Base-by-base conservation (phyloP, 2,888 invertebrate species). In the Aplocera efformata region DNA sequence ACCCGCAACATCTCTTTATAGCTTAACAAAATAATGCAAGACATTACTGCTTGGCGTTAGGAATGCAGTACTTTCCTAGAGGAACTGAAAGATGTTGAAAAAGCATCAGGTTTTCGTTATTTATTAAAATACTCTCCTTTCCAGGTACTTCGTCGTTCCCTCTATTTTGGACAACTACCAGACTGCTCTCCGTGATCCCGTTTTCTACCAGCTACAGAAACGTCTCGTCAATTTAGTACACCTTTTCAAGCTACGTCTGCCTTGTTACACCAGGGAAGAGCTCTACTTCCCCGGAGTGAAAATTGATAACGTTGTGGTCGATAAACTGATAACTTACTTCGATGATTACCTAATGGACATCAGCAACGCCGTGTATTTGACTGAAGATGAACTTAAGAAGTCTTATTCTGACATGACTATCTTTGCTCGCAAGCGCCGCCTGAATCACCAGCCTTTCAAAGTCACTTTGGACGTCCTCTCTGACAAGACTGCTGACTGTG, bases 111-210 rank as follows among this genome's bases (percentile, higher is more conserved):
- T 17, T 17, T 17, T 17, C 2, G 2, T 5, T 17, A 17, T 17
- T 17, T 17, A n/a, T n/a, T n/a, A n/a, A n/a, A n/a, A n/a, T n/a
- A n/a, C n/a, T n/a, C n/a, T n/a, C n/a, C n/a, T 66, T 60, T 71
- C 50, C 58, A 81, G 88, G n/a, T 85, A 89, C 63, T 89, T 90
- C 50, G 77, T 90, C 1, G 67, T 82, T 3, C 91, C 93, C n/a
- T 83, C 91, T 7, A 84, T 91, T 1, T 76, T 93, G 51, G 91
- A 93, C 58, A 82, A 88, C 49, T 91, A 90, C 62, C 90, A 90
- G 60, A 92, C 93, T 4, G 90, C 91, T 58, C 76, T 93, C 53
- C 92, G 94, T 50, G 94, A 94, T 66, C 94, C 94, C 8, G 88
- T 92, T 25, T 94, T 93, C 89, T 94, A 92, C 72, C 90, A 90